Evolutionary conservation across 2,888 invertebrate species (phyloP).

Genomic region (Caenorhabditis virilis): DNA sequence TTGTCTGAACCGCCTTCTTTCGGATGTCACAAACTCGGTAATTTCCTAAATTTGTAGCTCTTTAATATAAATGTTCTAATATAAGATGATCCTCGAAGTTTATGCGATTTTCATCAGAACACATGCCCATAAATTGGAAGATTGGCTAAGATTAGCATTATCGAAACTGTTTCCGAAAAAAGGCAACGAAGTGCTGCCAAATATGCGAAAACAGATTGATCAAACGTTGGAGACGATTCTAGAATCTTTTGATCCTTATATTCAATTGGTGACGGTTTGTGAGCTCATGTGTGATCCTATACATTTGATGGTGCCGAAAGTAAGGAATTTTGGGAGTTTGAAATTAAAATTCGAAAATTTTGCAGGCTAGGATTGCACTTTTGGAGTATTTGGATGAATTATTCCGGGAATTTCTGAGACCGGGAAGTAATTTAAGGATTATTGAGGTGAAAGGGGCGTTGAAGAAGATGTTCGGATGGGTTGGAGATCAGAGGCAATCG

Average conservation of each 20-base stretch:
- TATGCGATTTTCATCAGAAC: conserved; percentile 24
- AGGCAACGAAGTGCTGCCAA: conserved; percentile 16
- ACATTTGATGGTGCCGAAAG: conserved; percentile 27
- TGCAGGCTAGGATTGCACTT: conserved; percentile 17
- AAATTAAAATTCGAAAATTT: neutral
- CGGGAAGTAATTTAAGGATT: conserved; percentile 11
- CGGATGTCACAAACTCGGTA: conserved; percentile 18
- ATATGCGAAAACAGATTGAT: conserved; percentile 19
- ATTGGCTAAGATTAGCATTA: conserved; percentile 24
- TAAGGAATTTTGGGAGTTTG: neutral
- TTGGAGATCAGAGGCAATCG: conserved; percentile 13
- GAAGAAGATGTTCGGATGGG: conserved; percentile 27
- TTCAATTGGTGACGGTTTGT: conserved; percentile 29
- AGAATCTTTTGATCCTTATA: conserved; percentile 24
- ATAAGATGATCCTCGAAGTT: conserved; percentile 21
- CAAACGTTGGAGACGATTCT: conserved; percentile 18
- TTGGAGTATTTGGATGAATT: conserved; percentile 28
- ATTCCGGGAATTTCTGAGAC: conserved; percentile 20
- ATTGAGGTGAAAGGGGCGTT: conserved; percentile 15
- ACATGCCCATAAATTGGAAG: conserved; percentile 12
- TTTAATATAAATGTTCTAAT: neutral
- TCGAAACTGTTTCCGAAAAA: conserved; percentile 22
- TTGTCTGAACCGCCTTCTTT: conserved; percentile 24
- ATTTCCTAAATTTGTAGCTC: neutral
- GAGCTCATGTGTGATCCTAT: conserved; percentile 35